These are phyloP conservation scores for Brachionus rubens DNA, from an alignment of 1,140 invertebrate species.

Conservation along the genomic window DNA sequence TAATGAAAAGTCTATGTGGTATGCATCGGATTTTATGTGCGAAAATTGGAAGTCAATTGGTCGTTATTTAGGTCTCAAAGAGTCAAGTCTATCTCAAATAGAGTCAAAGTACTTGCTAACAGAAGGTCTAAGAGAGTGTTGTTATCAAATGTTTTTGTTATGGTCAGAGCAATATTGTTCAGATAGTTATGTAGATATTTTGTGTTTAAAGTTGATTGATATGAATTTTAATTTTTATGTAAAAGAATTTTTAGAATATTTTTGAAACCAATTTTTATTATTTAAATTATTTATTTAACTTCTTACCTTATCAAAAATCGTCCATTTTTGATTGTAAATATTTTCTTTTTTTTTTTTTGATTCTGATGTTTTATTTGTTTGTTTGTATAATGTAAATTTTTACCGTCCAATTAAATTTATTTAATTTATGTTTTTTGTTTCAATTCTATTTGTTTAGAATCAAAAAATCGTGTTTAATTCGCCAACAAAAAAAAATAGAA, in stretches of 20 bases:
- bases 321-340: no score
- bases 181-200: not conserved
- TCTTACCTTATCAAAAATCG: no score
- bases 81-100: not conserved
- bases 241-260: not conserved
- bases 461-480: no score
- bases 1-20: constrained; percentile 23
- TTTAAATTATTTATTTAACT: no score
- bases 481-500: no score
- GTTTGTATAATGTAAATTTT: no score
- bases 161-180: constrained; percentile 5
- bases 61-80: constrained; percentile 13
- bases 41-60: constrained; percentile 38
- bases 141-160: constrained; percentile 34
- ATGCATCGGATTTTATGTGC: not conserved
- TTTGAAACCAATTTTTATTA: not conserved
- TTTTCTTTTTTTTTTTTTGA: no score
- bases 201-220: constrained; percentile 7
- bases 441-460: no score
- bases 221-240: constrained; percentile 45
- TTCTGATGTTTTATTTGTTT: no score
- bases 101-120: not conserved
- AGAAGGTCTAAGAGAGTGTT: constrained; percentile 41
- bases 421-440: no score
- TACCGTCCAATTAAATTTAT: no score